Evolutionary conservation across 2,888 invertebrate species (phyloP).

Genomic region (Brachyopa scutellaris): DNA sequence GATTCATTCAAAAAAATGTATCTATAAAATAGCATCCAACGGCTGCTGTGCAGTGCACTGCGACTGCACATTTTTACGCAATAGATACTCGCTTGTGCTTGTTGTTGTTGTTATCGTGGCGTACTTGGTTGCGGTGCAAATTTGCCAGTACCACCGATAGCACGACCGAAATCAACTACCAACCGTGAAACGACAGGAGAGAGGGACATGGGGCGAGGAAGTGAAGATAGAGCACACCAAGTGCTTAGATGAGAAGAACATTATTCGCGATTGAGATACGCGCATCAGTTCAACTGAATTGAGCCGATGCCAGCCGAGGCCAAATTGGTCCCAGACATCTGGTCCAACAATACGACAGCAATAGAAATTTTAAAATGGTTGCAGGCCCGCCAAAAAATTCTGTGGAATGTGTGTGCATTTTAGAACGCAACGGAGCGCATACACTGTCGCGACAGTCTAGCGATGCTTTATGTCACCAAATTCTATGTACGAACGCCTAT

Average conservation of each 20-base stretch:
- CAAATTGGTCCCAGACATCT: constrained; percentile 71
- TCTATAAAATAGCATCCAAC: constrained; percentile 37
- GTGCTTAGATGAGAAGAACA: constrained; percentile 52
- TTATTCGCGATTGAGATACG: constrained; percentile 64
- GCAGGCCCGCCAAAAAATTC: constrained; percentile 59
- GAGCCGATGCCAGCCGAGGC: constrained; percentile 71
- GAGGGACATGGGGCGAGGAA: background rate
- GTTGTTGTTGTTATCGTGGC: constrained; percentile 33
- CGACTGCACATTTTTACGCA: constrained; percentile 63
- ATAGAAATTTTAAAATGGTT: constrained; percentile 15
- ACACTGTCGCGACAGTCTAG: constrained; percentile 71
- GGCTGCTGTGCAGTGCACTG: constrained; percentile 35
- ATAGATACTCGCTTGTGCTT: constrained; percentile 16
- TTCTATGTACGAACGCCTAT: constrained; percentile 66
- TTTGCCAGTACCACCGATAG: constrained; percentile 23
- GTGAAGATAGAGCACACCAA: constrained; percentile 10
- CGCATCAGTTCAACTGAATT: constrained; percentile 71
- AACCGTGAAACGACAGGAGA: background rate
- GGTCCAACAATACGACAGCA: constrained; percentile 66
- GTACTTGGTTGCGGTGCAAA: constrained; percentile 21
- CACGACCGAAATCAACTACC: constrained; percentile 24
- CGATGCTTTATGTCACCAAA: constrained; percentile 59
- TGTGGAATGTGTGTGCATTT: constrained; percentile 64
- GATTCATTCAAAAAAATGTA: constrained; percentile 67
- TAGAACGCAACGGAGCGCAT: constrained; percentile 68